Evolutionary conservation across 2,113 vertebrate genomes (phyloP), one percentile per base, ranked within the genome.

Genomic region (Ceratotherium simum): DNA sequence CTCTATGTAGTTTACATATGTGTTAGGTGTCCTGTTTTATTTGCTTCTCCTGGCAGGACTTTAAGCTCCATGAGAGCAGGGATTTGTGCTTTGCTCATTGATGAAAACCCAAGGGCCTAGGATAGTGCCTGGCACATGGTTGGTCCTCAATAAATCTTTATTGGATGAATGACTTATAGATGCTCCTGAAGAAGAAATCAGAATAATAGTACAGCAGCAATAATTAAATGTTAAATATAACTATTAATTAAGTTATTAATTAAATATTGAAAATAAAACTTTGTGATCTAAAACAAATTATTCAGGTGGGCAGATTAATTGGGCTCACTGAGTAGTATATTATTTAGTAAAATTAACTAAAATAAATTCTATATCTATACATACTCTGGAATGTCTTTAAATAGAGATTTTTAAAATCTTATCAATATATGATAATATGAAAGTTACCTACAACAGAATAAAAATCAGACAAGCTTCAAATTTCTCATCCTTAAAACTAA

Each of bases 401-500:
- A 75, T 51, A 3, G 48, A 56, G 8, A 33, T 69, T 90, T 79
- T 29, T 64, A 31, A n/a, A 58, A 58, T 93, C 51, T 48, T 82
- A 76, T 64, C 39, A 73, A 1, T 81, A 46, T 64, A 36, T 65
- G 67, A 48, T 58, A 76, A 70, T 39, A 31, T 85, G 69, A 33
- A 80, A 95, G n/a, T 87, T 76, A 85, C 54, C n/a, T 70, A 65
- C 20, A 56, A 93, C 46, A 70, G 33, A 84, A 64, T 76, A 81
- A 92, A 97, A 95, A 58, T 92, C 39, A 92, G 51, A 36, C 84
- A 92, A 76, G 2, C 51, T 54, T 90, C 81, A 96, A 23, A 81
- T 46, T 81, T 81, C 27, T 6, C 51, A 81, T 46, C 29, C 29
- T 36, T 86, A 69, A 94, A 86, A 70, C 58, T 21, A 18, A 62